Evolutionary conservation across 2,888 invertebrate species (phyloP).

Genomic region (Stenolophus ochropezus): DNA sequence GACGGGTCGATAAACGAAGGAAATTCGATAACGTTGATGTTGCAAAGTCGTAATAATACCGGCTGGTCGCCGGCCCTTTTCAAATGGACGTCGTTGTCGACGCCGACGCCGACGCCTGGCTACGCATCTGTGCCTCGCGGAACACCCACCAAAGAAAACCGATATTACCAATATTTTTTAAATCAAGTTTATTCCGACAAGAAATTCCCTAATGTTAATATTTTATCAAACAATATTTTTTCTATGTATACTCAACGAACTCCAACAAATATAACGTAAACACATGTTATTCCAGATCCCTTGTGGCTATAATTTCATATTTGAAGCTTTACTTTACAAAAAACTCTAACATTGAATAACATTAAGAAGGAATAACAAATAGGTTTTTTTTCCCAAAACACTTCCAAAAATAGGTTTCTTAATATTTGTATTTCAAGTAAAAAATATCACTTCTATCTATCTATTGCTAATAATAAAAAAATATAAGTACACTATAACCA

Average conservation of each 20-base stretch:
- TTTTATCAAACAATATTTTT: background rate
- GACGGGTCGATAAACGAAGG: constrained; percentile 48
- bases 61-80: constrained; percentile 29
- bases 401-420: too few species aligned
- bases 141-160: background rate
- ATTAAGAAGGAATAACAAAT: too few species aligned
- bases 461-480: too few species aligned
- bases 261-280: background rate
- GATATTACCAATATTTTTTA: constrained; percentile 25
- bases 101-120: background rate
- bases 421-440: too few species aligned
- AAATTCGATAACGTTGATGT: constrained; percentile 54
- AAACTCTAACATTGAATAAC: too few species aligned
- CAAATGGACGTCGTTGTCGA: constrained; percentile 6
- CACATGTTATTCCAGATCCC: too few species aligned
- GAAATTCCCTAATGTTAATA: background rate
- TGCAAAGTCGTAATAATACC: constrained; percentile 45
- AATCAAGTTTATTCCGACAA: constrained; percentile 25
- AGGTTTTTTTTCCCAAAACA: too few species aligned
- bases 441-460: too few species aligned
- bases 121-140: constrained; percentile 4
- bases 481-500: too few species aligned
- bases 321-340: too few species aligned
- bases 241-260: background rate
- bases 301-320: too few species aligned